Percentiles rank a stretch among this genome's conserved stretches.
These are phyloP conservation scores for Junonia oenone DNA, from an alignment of 2,888 invertebrate species.

Conservation along the genomic window DNA sequence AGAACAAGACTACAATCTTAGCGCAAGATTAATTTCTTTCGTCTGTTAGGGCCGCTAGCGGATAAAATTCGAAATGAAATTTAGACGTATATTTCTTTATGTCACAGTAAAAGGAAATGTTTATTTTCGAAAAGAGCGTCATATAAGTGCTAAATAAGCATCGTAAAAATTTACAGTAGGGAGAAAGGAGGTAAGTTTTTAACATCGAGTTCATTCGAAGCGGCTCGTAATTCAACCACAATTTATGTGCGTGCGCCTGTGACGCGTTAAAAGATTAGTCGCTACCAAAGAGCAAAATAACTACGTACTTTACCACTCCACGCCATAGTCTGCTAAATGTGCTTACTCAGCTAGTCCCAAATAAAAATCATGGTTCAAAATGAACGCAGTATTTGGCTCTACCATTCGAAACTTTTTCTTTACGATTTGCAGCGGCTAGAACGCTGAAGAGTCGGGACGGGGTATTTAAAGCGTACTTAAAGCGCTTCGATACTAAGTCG, in stretches of 20 bases:
- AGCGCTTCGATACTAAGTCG: conserved; percentile 30
- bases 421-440: conserved; percentile 24
- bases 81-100: background rate
- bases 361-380: conserved; percentile 17
- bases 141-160: conserved; percentile 29
- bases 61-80: background rate
- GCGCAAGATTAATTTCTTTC: conserved; percentile 51
- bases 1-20: conserved; percentile 43
- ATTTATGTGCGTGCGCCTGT: conserved; percentile 76
- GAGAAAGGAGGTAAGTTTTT: conserved; percentile 47
- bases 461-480: conserved; percentile 32
- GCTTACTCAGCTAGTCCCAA: conserved; percentile 23
- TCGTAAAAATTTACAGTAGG: conserved; percentile 55
- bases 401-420: conserved; percentile 29
- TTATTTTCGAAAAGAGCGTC: background rate
- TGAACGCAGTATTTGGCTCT: conserved; percentile 22
- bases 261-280: conserved; percentile 74
- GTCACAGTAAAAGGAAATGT: background rate
- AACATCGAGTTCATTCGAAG: conserved; percentile 51
- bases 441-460: conserved; percentile 18
- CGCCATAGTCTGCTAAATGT: conserved; percentile 11
- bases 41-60: conserved; percentile 28
- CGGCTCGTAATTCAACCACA: conserved; percentile 58
- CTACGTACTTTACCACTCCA: conserved; percentile 16
- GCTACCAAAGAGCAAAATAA: conserved; percentile 35